Evolutionary conservation across 2,888 invertebrate species (phyloP).

Genomic region (Nomada flava): DNA sequence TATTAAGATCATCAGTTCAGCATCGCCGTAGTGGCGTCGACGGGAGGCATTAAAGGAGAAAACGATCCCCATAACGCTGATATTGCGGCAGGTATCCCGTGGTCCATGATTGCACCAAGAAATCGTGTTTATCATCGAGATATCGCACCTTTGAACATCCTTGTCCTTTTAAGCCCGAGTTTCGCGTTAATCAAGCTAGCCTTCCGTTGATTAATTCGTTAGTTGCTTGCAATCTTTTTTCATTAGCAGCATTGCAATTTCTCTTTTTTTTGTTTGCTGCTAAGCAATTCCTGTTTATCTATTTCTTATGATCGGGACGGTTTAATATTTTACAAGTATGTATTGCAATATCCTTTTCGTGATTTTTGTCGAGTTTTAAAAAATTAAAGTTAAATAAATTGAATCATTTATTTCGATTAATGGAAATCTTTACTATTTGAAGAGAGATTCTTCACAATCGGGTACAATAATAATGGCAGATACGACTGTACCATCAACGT

Average conservation of each 20-base stretch:
- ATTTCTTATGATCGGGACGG: too few relatives aligned
- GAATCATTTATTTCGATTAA: too few relatives aligned
- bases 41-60: conserved; percentile 54
- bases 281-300: not conserved
- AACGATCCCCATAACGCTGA: conserved; percentile 63
- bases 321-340: too few relatives aligned
- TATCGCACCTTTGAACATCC: conserved; percentile 28
- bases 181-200: not conserved
- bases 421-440: too few relatives aligned
- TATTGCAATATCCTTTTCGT: too few relatives aligned
- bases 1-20: conserved; percentile 50
- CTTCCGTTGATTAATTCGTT: conserved; percentile 36
- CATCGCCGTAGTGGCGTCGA: conserved; percentile 39
- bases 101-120: conserved; percentile 37
- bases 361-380: too few relatives aligned
- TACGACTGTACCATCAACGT: not conserved
- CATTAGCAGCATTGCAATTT: not conserved
- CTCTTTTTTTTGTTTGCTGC: not conserved
- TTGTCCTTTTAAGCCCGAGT: not conserved
- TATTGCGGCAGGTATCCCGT: conserved; percentile 50
- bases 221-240: conserved; percentile 27
- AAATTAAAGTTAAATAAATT: too few relatives aligned
- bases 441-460: too few relatives aligned
- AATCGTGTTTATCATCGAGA: conserved; percentile 51
- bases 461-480: not conserved